phyloP scores from a whole-genome alignment of 2,888 invertebrate species.

The Aromia moschata region DNA sequence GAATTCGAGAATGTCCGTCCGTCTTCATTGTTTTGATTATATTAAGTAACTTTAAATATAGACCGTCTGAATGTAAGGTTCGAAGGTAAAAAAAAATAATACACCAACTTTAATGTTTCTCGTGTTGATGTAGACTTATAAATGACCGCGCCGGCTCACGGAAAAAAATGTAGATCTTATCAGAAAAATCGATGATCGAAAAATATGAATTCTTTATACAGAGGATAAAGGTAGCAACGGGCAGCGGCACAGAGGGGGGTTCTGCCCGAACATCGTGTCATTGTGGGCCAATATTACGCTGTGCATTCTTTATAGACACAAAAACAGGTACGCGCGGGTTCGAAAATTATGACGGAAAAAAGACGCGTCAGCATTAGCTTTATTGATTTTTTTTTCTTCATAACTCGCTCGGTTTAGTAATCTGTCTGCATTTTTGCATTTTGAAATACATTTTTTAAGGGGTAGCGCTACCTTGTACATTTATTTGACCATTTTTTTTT shows the following conservation, averaged over 20 bases:
- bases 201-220: constrained; percentile 60
- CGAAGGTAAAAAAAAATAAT: constrained; percentile 12
- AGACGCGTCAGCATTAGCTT: constrained; percentile 14
- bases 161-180: constrained; percentile 62
- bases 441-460: no score
- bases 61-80: constrained; percentile 9
- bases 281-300: constrained; percentile 25
- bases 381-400: constrained; percentile 5
- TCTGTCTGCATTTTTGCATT: no score
- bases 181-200: constrained; percentile 62
- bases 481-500: no score
- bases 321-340: constrained; percentile 11
- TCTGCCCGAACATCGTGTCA: constrained; percentile 23
- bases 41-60: constrained; percentile 24
- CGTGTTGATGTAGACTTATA: constrained; percentile 29
- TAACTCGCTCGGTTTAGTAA: no score
- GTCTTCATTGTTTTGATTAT: constrained; percentile 20
- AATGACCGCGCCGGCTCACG: constrained; percentile 20
- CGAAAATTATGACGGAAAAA: constrained; percentile 14
- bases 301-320: constrained; percentile 23
- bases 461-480: no score
- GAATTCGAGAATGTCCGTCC: constrained; percentile 13
- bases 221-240: constrained; percentile 51
- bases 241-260: constrained; percentile 22
- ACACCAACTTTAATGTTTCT: constrained; percentile 19